These are phyloP conservation scores for Stichopus chloronotus DNA, from an alignment of 35 echinoderm and acorn worm genomes.

Conservation along the genomic window DNA sequence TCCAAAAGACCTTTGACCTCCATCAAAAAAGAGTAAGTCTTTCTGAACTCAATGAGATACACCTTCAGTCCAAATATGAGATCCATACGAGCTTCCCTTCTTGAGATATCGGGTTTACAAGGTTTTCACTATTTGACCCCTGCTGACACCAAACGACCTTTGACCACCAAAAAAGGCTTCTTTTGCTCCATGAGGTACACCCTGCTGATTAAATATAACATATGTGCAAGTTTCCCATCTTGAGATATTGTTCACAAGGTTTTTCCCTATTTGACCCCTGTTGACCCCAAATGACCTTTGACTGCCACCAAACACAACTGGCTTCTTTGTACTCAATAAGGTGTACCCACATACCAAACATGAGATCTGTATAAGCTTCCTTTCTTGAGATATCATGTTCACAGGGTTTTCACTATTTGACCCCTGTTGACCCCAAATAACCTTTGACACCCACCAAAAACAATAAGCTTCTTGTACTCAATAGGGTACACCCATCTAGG, in stretches of 20 bases:
- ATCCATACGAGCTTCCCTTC: no score
- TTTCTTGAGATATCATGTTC: neutral
- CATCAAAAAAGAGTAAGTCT: no score
- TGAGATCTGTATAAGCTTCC: neutral
- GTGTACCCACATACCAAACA: neutral
- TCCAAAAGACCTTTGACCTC: no score
- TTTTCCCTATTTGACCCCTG: neutral
- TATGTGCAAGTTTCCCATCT: neutral
- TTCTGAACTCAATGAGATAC: no score
- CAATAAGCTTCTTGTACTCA: neutral
- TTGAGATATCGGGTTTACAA: no score
- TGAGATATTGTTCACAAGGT: neutral
- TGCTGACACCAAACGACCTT: no score
- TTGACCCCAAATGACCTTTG: neutral
- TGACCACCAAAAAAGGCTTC: neutral
- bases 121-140: no score
- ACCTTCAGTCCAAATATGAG: no score
- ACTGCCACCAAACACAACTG: neutral
- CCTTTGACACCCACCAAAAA: neutral
- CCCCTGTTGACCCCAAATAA: neutral
- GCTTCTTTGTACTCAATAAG: neutral
- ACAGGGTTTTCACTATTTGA: neutral
- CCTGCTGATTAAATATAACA: neutral
- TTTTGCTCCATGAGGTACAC: neutral
- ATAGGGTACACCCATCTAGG: neutral